A percentile compares a stretch with the other conserved stretches of the same genome.
phyloP scores from a whole-genome alignment of 2,113 vertebrate species.

The Scolopax mira region DNA sequence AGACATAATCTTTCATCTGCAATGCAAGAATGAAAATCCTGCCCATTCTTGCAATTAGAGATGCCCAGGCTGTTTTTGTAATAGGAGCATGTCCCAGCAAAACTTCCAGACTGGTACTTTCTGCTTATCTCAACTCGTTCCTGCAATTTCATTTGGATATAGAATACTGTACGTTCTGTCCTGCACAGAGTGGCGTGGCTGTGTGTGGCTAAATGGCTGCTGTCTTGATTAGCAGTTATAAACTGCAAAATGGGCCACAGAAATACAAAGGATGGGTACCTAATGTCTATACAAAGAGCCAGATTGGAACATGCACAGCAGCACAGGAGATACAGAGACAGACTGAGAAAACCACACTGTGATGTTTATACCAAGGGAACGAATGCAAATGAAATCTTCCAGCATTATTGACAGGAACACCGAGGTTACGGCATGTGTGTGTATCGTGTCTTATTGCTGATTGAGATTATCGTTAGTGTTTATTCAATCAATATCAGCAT shows the following conservation, averaged over 20 bases:
- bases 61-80: background rate
- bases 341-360: background rate
- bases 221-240: accelerated
- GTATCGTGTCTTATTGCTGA: background rate
- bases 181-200: background rate
- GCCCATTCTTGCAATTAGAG: background rate
- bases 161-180: background rate
- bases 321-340: background rate
- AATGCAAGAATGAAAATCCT: background rate
- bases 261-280: background rate
- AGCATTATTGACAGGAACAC: background rate
- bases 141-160: background rate
- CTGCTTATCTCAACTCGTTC: background rate
- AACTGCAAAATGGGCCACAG: background rate
- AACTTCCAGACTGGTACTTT: background rate
- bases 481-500: conserved; percentile 37
- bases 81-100: background rate
- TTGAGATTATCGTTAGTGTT: background rate
- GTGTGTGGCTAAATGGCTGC: background rate
- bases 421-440: background rate
- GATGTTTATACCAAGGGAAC: background rate
- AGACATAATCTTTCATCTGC: background rate
- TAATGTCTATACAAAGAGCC: background rate
- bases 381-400: background rate
- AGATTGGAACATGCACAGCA: background rate